Evolutionary conservation across 2,113 vertebrate species (phyloP).

Genomic region (Otolemur garnettii): DNA sequence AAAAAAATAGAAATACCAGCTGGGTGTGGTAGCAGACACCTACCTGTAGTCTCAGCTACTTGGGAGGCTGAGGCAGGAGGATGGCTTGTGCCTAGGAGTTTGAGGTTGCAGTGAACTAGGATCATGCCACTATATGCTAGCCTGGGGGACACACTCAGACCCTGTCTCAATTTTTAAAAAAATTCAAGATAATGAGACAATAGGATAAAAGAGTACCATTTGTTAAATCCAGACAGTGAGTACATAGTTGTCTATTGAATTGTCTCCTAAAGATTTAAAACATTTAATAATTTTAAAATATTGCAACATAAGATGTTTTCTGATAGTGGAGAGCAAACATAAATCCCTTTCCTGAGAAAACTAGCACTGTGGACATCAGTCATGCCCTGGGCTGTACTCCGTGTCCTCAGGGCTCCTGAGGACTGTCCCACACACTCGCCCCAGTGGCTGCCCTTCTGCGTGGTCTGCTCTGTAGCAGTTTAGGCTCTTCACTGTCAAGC

Average conservation of each 20-base stretch:
- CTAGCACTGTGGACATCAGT: rapidly evolving
- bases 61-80: too few species aligned
- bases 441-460: rapidly evolving
- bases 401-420: rapidly evolving
- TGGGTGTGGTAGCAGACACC: too few species aligned
- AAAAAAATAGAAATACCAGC: too few species aligned
- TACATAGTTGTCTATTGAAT: background rate
- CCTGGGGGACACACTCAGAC: too few species aligned
- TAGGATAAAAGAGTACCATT: background rate
- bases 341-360: background rate
- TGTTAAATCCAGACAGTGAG: background rate
- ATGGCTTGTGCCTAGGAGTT: too few species aligned
- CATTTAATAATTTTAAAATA: background rate
- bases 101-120: too few species aligned
- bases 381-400: too few species aligned
- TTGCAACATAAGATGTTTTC: background rate
- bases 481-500: background rate
- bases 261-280: background rate
- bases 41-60: too few species aligned
- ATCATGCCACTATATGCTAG: too few species aligned
- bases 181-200: background rate
- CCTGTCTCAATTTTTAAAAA: background rate
- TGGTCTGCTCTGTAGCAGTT: background rate
- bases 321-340: background rate
- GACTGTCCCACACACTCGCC: too few species aligned